phyloP scores from a whole-genome alignment of 2,113 vertebrate genomes.

The Prolemur simus region DNA sequence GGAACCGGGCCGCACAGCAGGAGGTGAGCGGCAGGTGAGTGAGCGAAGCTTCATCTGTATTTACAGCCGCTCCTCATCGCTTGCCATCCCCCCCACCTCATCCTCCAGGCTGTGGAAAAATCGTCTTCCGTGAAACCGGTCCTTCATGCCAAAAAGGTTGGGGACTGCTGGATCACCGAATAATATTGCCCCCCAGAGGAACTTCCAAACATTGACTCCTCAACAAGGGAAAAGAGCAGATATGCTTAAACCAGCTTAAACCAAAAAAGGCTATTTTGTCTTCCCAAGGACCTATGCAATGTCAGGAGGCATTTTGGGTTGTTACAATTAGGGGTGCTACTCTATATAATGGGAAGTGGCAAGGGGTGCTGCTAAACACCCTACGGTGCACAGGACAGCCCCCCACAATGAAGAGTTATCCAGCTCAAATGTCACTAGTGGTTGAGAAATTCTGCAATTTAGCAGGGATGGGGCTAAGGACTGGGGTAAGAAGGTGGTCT shows the following conservation, averaged over 20 bases:
- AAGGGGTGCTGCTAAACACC: neutral
- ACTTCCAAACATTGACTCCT: neutral
- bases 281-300: neutral
- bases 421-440: neutral
- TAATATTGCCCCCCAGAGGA: neutral
- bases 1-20: no score
- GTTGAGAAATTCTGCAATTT: neutral
- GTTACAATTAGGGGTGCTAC: neutral
- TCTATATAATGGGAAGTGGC: neutral
- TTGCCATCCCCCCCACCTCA: neutral
- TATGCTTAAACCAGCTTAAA: neutral
- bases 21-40: no score
- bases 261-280: fast-evolving
- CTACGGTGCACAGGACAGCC: neutral
- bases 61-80: no score
- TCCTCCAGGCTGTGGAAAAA: neutral
- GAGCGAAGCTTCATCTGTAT: no score
- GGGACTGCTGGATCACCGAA: neutral
- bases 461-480: neutral
- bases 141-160: no score
- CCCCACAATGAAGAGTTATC: neutral
- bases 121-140: no score
- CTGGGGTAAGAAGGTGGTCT: neutral
- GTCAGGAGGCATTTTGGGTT: neutral
- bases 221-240: neutral